Evolutionary conservation across 2,797 vertebrate genomes (phyloP).

Genomic region (Sebastes miniatus): DNA sequence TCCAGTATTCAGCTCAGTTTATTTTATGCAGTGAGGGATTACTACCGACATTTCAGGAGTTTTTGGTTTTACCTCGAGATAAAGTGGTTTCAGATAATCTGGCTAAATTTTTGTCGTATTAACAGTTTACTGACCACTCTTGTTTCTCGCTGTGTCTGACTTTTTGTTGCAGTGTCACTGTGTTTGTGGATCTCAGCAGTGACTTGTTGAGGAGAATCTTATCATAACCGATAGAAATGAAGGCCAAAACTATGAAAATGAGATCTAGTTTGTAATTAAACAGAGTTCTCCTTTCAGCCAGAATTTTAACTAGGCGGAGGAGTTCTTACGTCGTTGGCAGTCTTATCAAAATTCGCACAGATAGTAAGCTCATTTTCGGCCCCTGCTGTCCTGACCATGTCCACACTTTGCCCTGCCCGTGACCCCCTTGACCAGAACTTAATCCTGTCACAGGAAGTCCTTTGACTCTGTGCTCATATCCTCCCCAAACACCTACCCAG

Average conservation of each 20-base stretch:
- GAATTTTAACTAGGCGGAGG: background rate
- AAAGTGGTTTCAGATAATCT: no score
- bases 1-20: background rate
- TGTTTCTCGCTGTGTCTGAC: background rate
- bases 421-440: slow-evolving; percentile 1
- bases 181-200: background rate
- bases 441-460: slow-evolving; percentile 52
- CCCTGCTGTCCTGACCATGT: background rate
- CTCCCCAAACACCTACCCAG: slow-evolving; percentile 15
- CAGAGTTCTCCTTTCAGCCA: background rate
- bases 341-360: background rate
- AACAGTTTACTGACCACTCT: background rate
- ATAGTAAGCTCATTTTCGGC: background rate
- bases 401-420: background rate
- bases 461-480: background rate
- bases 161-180: background rate
- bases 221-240: background rate
- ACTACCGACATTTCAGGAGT: no score
- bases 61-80: no score
- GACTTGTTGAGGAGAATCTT: background rate
- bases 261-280: no score
- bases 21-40: background rate
- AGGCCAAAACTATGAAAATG: background rate
- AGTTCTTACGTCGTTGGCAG: background rate
- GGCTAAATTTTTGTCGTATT: background rate